A percentile compares a stretch with the other conserved stretches of the same genome.
These are phyloP conservation scores for Petaurus breviceps DNA, from an alignment of 2,113 vertebrate species.

Conservation along the genomic window DNA sequence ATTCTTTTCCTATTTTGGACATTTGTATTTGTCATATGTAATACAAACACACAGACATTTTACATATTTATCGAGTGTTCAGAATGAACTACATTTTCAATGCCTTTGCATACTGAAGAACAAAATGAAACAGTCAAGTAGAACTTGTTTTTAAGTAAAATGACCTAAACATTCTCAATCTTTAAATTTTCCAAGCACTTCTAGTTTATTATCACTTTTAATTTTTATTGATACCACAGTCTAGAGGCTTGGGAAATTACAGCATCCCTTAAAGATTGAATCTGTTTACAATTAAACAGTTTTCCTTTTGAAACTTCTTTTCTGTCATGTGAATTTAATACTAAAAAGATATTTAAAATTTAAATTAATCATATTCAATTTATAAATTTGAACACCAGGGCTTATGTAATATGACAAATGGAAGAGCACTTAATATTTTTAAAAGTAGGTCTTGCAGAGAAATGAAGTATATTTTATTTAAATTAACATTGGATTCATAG, in stretches of 20 bases:
- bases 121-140: conserved; percentile 18
- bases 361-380: neutral
- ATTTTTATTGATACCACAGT: conserved; percentile 7
- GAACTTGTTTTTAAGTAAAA: conserved; percentile 30
- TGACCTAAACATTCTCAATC: conserved; percentile 8
- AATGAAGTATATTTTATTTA: neutral
- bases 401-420: neutral
- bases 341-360: conserved; percentile 4
- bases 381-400: conserved; percentile 9
- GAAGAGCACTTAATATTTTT: neutral
- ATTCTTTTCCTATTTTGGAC: neutral
- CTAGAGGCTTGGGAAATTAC: neutral
- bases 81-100: neutral
- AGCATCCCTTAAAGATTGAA: neutral
- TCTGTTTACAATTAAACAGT: neutral
- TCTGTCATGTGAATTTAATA: neutral
- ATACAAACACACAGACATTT: neutral
- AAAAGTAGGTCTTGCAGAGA: neutral
- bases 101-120: conserved; percentile 4
- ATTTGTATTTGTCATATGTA: neutral
- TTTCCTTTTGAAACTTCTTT: conserved; percentile 38
- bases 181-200: conserved; percentile 22
- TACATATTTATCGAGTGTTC: conserved; percentile 8
- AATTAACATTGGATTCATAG: neutral
- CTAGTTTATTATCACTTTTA: conserved; percentile 8